Base-by-base conservation (phyloP, 2,888 invertebrate species). In the Temnothorax rugatulus region DNA sequence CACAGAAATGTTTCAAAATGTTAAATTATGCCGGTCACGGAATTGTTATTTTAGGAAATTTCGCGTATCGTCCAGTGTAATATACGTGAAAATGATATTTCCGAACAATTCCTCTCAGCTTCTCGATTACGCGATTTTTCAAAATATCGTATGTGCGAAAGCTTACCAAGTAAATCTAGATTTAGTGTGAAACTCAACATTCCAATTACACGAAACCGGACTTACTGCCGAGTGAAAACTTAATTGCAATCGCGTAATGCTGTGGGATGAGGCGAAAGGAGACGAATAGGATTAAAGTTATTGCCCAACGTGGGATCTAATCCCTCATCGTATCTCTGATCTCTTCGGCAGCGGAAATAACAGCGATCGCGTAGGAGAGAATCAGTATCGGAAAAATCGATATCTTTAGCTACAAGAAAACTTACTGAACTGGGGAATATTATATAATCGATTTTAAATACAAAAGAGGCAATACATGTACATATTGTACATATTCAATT, bases 181-280 rank as follows among this genome's bases (percentile, higher is more conserved):
- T 21, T 50, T 54, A 44, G 7, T 54, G 59, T 44, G 73, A 74
- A 76, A 87, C 87, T 87, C 84, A 84, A 89, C 90, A 84, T 91
- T 90, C 81, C 91, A 89, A 90, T 91, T 86, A 91, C 86, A 83
- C 71, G 86, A 61, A 84, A 63, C 64, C 73, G 68, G 82, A 85
- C 85, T 87, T 79, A 84, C 87, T 84, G 68, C 38, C 76, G 54
- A 85, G 84, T 85, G 86, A 86, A 89, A 89, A 83, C 89, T 86
- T 86, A 89, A 91, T 90, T 89, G 89, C 87, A 86, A 84, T 84
- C 83, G 83, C 76, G 84, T 84, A 86, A 77, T 71, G 50, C 38
- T 21, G 82, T 47, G 86, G 83, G 68, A 64, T 44, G 66, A 63
- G 41, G 13, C 15, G 25, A 61, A 54, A 44, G 64, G 57, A 59